Base-by-base conservation (phyloP, 2,113 vertebrate genomes). In the Trochalopteron elliotii region DNA sequence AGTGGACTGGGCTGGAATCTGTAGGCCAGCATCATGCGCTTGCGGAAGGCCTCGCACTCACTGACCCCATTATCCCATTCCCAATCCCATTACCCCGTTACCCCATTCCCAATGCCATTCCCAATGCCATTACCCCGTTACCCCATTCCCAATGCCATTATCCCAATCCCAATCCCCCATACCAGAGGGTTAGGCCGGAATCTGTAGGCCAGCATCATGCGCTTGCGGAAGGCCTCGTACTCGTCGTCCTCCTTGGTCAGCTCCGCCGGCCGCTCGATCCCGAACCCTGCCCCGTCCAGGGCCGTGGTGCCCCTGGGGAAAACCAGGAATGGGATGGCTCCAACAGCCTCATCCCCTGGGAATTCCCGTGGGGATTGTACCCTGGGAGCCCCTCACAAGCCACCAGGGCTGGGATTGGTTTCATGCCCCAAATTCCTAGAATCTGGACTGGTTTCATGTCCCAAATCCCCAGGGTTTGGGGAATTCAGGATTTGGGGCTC, bases 211-310 rank as follows among this genome's bases (percentile, higher is more conserved):
- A 39, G 37, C 37, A 39, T 39, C 37, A 39, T 39, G 37, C 37
- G 37, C 37, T 39, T 39, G 99, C 99, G 98, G 93, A 99, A 99
- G 2, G 99, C 99, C n/a, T 99, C 99, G 4, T 99, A 99, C 92
- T 99, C 99, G 2, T 99, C 99, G 1, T 99, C 99, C 35, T 96
- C 98, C 96, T 98, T 99, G 44, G 92, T 93, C 2, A 99, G 98
- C 82, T 99, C 98, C 0, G 99, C 99, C 0, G 99, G 99, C 17
- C 99, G 98, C 23, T 99, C 99, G 1, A 99, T 98, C 49, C 99
- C 99, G 5, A 99, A 99, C 1, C 99, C 99, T 0, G 99, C 99
- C 2, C 99, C 99, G 2, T 99, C 99, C 64, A 99, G 94, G 1
- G 99, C 97, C 0, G 99, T 99, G 6, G 95, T 97, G 31, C 99